Base-by-base conservation (phyloP, 1,140 invertebrate species). In the Zophobas atratus region DNA sequence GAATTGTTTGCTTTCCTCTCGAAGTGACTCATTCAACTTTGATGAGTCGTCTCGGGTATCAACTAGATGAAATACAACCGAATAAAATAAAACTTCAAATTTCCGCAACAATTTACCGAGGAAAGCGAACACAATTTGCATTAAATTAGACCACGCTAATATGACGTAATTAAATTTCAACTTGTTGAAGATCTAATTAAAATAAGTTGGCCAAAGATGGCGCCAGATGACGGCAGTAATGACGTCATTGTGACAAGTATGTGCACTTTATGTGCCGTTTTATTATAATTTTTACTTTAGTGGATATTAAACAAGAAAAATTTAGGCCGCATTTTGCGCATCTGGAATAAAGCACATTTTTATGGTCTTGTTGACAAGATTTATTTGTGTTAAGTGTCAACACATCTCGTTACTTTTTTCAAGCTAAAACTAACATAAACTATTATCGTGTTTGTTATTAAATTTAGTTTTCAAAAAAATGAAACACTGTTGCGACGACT, bases 151-250 rank as follows among this genome's bases (percentile, higher is more conserved):
- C 49, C 20, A 4, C 3, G 2, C 49, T 51, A 51, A 51, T 46
- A 39, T 63, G 57, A 63, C 57, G 57, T 63, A 63, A 63, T 63
- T 38, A 63, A 63, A 63, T 51, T 51, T 51, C 57, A 36, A 63
- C 5, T 63, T 39, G 57, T 63, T 39, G 38, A 63, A 63, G 35
- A 63, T 39, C 6, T 39, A 41, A 63, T 63, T 63, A 63, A 32
- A 39, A 39, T 63, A 39, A 38, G 35, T 63, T 39, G 36, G 35
- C 8, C 57, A 39, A 63, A 51, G 49, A 51, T 51, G 57, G 57
- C 57, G 57, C 57, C 57, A 51, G n/a, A 6, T 51, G 57, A n/a
- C 32, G 39, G 35, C 32, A 63, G 35, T 63, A 63, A 4, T 63
- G 36, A 63, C 57, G 38, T 63, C 55, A 56, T 33, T 56, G n/a